Base-by-base conservation (phyloP, 2,888 invertebrate species). In the Chouioia cunea region DNA sequence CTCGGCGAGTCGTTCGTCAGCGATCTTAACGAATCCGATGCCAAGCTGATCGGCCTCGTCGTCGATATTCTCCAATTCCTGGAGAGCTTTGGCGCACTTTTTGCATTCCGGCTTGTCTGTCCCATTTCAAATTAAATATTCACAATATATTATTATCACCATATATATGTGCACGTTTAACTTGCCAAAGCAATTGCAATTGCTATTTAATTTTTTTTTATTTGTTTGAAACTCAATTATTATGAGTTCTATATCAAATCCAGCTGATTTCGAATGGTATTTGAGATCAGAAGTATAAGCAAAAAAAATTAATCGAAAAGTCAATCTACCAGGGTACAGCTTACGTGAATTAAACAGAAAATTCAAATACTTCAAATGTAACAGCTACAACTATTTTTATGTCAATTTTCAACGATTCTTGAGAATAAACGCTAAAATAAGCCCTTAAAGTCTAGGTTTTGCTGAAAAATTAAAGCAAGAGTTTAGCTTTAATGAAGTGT, bases 31-130 rank as follows among this genome's bases (percentile, higher is more conserved):
- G 86, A 97, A 96, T 77, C 96, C 96, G 82, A 97, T 96, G 75
- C 95, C 96, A 76, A 97, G 89, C 85, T 96, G 95, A 87, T 96
- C 96, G 46, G 96, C 96, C 86, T 97, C 96, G 81, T 97, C 96
- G 83, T 96, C 96, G 83, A 97, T 96, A 87, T 96, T 96, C 87
- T 97, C 96, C 86, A 97, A 86, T 87, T 96, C 96, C 87, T 93
- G 93, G 75, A 96, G 89, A 67, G 95, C 96, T 87, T 94, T 96
- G 72, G 94, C 91, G 85, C 96, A 96, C 87, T 93, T 95, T 85
- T 95, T 94, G 88, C 96, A 96, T 86, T 95, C 95, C 67, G 94
- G 94, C 86, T 95, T 96, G 88, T 96, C 97, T 97, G 89, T 85
- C 83, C 83, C 85, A 82, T 85, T 83, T 80, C 73, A 80, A 85